Percentiles rank a stretch among this genome's conserved stretches.
These are phyloP conservation scores for Isoperla grammatica DNA, from an alignment of 2,888 invertebrate species.

Conservation along the genomic window DNA sequence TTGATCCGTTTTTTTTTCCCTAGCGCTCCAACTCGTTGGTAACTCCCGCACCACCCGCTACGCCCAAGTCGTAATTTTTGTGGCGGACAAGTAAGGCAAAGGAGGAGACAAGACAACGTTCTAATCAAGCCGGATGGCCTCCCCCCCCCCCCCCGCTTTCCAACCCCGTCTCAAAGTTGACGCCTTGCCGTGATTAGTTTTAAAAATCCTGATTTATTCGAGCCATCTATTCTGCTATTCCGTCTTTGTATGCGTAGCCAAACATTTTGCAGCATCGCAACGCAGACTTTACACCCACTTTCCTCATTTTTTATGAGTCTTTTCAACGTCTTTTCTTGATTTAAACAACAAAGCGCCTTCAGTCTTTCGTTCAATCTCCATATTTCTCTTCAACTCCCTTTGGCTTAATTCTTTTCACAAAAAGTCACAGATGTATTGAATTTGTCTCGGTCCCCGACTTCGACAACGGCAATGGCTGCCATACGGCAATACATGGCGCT, in stretches of 20 bases:
- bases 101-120: constrained; percentile 27
- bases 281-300: constrained; percentile 18
- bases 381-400: constrained; percentile 18
- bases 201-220: constrained; percentile 29
- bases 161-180: constrained; percentile 18
- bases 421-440: constrained; percentile 20
- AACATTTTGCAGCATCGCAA: constrained; percentile 20
- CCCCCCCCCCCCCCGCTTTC: constrained; percentile 2
- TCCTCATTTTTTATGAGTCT: constrained; percentile 11
- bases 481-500: not conserved
- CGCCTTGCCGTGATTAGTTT: constrained; percentile 30
- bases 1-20: constrained; percentile 18
- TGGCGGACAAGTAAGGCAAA: constrained; percentile 21
- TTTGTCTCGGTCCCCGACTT: constrained; percentile 11
- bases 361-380: constrained; percentile 24
- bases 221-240: constrained; percentile 26
- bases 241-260: not conserved
- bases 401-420: constrained; percentile 20
- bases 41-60: constrained; percentile 20
- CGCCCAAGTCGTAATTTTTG: constrained; percentile 30
- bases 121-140: constrained; percentile 29
- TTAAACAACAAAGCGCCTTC: constrained; percentile 22
- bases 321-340: constrained; percentile 9
- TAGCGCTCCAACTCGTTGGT: not conserved
- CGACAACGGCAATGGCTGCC: too few relatives aligned